phyloP scores from a whole-genome alignment of 92 coral and sea anemone genomes.

The Pocillopora grandis region DNA sequence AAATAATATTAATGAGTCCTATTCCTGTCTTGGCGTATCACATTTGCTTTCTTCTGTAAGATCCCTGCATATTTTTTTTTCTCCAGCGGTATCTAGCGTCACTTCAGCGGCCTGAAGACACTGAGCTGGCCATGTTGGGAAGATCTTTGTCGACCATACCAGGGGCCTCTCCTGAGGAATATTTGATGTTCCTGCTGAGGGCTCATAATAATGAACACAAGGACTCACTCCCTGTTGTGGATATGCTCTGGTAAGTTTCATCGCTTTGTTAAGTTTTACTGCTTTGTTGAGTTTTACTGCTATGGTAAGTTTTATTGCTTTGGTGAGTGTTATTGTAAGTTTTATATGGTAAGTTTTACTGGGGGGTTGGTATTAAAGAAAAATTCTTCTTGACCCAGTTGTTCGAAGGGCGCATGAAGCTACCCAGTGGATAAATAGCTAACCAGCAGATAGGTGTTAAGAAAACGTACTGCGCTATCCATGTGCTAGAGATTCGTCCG shows the following conservation, averaged over 20 bases:
- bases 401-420: too few species aligned
- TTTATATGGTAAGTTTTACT: too few species aligned
- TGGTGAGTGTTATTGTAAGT: too few species aligned
- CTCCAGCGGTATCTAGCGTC: conserved; percentile 78
- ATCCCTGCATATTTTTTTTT: not conserved
- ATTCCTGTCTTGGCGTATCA: not conserved
- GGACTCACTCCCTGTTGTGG: conserved; percentile 87
- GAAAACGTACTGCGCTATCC: too few species aligned
- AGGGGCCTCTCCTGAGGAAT: conserved; percentile 93
- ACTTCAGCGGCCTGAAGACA: conserved; percentile 72
- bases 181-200: conserved; percentile 83
- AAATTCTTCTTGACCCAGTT: not conserved
- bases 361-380: too few species aligned
- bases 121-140: conserved; percentile 62
- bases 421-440: too few species aligned
- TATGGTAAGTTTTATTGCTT: not conserved
- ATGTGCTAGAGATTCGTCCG: too few species aligned
- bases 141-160: conserved; percentile 67
- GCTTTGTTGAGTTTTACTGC: conserved; percentile 45
- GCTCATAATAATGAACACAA: conserved; percentile 81
- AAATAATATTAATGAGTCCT: not conserved
- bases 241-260: conserved; percentile 76
- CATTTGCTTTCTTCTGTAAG: not conserved
- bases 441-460: too few species aligned
- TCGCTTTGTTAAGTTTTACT: not conserved